Evolutionary conservation across 2,797 vertebrate genomes (phyloP), one percentile per base, ranked within the genome.

Genomic region (Pachyuromys duprasi): DNA sequence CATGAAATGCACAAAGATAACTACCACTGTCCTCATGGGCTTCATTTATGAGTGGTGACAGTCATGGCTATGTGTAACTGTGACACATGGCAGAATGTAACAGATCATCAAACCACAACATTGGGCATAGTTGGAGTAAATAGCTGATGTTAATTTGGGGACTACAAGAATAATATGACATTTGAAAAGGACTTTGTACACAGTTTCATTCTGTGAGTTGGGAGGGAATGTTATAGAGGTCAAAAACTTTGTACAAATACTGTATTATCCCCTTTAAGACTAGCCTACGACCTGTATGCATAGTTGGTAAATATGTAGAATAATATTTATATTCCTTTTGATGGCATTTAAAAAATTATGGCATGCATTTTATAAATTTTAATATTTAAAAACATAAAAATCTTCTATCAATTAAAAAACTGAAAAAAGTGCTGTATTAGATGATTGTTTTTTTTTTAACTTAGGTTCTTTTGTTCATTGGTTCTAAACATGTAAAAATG

Each of bases 381-480:
- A 94, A 86, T 8, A 81, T 83, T 93, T 93, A 63, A 87, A 97
- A 94, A 33, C 14, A 65, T 84, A 60, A 84, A 84, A 89, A 60
- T 4, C 1, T 82, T 33, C 86, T 62, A 65, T n/a, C 7, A 91
- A 75, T 45, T 86, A 72, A 90, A 80, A 60, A 49, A 63, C 42
- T 94, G n/a, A n/a, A 70, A 95, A 97, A 69, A 90, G 55, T 83
- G 57, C 3, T 91, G 15, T 15, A n/a, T 55, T 18, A 28, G 11
- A 28, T 60, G 76, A 92, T 83, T 89, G 92, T n/a, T 13, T 87
- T 96, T 31, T 13, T 91, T 91, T 93, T 95, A 89, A 94, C 13
- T 36, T 53, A 70, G 49, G 57, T 75, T 92, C 36, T 91, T 89
- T 91, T 33, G 49, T 53, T 94, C 13, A 86, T 2, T 69, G 49